Evolutionary conservation across 2,888 invertebrate genomes (phyloP), one percentile per base, ranked within the genome.

Genomic region (Cylloceria caligata): DNA sequence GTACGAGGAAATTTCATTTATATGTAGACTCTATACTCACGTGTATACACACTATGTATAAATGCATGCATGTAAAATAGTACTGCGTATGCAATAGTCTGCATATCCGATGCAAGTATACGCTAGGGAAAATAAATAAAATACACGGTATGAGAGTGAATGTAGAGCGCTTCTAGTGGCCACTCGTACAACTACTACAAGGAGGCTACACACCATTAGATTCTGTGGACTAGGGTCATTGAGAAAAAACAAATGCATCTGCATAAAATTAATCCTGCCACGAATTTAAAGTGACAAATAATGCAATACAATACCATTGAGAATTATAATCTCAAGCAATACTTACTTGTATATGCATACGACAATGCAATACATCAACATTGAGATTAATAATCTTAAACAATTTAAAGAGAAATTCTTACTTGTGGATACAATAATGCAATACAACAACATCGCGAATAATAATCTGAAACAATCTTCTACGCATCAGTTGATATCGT

Each of bases 51-150:
- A 57, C 57, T 42, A 64, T 42, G 19, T 60, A 62, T 7, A 60
- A 34, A 76, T 72, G 34, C 52, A 64, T 49, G 42, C 49, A 62
- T 57, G 47, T 39, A 62, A 39, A 39, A 62, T 60, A 39, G 36
- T 19, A 42, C 24, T 60, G 21, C 34, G 45, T 36, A 62, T 55
- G 55, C 55, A 69, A 36, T 11, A 57, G 21, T 45, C 24, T 42
- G 39, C 39, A 55, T 34, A 55, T 42, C 21, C 11, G 24, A 57
- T 42, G 57, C 6, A 30, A 57, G 30, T 57, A 16, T n/a, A 57
- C 57, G n/a, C 34, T 9, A 6, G 57, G 16, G 57, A 6, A n/a
- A 13, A 27, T n/a, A n/a, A n/a, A n/a, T 52, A 24, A 27, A 13
- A 34, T 30, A 57, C 57, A 34, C 16, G 30, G 9, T 21, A 16